These are phyloP conservation scores for Molothrus aeneus DNA, from an alignment of 2,797 vertebrate genomes.

Conservation along the genomic window DNA sequence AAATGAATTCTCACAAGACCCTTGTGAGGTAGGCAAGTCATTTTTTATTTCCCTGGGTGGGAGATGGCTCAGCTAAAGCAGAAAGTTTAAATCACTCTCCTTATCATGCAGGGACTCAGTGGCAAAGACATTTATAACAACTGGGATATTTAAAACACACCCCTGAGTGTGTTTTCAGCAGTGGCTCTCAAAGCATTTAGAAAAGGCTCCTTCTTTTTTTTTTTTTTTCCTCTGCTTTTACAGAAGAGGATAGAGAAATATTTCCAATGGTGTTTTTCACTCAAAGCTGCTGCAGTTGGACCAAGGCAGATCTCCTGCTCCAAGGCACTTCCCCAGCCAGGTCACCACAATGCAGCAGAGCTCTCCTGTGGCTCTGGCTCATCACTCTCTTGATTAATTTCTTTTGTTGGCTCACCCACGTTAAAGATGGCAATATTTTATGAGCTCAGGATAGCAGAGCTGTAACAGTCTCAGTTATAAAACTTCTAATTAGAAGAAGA, in stretches of 20 bases:
- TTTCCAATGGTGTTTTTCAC: background rate
- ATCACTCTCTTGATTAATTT: background rate
- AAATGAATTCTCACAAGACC: constrained; percentile 30
- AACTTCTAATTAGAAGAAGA: background rate
- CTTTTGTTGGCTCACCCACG: background rate
- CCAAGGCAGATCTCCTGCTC: background rate
- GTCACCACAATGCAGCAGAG: background rate
- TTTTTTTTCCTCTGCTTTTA: background rate
- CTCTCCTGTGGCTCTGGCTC: background rate
- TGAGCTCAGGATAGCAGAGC: background rate
- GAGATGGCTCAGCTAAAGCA: constrained; percentile 2
- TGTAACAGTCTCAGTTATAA: background rate
- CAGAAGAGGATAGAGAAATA: background rate
- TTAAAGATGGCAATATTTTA: background rate
- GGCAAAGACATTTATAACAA: constrained; percentile 30
- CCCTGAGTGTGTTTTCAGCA: background rate
- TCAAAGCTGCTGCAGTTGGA: background rate
- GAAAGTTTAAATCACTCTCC: constrained; percentile 36
- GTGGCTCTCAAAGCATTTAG: background rate
- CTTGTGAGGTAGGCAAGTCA: background rate
- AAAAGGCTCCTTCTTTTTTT: background rate
- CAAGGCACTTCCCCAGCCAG: background rate
- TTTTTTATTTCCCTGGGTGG: background rate
- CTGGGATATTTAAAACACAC: background rate
- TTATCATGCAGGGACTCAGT: background rate